Evolutionary conservation across 2,113 vertebrate species (phyloP).

Genomic region (Carassius gibelio): DNA sequence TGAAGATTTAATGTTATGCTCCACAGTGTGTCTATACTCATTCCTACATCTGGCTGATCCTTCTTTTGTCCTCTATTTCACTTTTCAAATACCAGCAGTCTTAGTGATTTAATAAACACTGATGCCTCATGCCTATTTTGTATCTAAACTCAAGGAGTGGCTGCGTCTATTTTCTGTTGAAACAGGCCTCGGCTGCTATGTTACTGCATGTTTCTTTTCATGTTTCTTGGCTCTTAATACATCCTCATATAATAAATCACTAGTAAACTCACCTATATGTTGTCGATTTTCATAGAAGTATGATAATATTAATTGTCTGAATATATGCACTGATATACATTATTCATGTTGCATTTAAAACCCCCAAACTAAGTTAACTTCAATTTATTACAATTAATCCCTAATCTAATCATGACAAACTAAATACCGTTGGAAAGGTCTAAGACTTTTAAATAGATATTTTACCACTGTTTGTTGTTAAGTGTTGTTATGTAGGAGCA

Average conservation of each 20-base stretch:
- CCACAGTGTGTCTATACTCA: neutral
- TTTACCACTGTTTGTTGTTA: no score
- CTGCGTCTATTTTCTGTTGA: conserved; percentile 18
- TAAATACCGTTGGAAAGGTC: no score
- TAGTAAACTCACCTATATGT: neutral
- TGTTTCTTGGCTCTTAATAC: neutral
- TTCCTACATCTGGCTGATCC: neutral
- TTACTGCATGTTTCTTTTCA: conserved; percentile 7
- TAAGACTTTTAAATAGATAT: no score
- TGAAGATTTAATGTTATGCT: neutral
- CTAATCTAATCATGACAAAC: no score
- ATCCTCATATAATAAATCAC: neutral
- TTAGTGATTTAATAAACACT: neutral
- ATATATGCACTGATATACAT: neutral
- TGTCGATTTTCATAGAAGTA: neutral
- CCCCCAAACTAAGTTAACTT: no score
- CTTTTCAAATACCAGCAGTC: neutral
- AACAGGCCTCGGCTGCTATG: neutral
- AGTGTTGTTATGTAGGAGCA: no score
- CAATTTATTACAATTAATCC: no score
- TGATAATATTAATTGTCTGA: neutral
- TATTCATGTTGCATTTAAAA: neutral
- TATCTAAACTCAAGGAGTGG: conserved; percentile 14
- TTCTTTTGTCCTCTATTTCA: conserved; percentile 16
- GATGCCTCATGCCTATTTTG: neutral